A percentile compares a stretch with the other conserved stretches of the same genome.
Evolutionary conservation across 1,140 invertebrate species (phyloP).

Genomic region (Drosophila quadrilineata): DNA sequence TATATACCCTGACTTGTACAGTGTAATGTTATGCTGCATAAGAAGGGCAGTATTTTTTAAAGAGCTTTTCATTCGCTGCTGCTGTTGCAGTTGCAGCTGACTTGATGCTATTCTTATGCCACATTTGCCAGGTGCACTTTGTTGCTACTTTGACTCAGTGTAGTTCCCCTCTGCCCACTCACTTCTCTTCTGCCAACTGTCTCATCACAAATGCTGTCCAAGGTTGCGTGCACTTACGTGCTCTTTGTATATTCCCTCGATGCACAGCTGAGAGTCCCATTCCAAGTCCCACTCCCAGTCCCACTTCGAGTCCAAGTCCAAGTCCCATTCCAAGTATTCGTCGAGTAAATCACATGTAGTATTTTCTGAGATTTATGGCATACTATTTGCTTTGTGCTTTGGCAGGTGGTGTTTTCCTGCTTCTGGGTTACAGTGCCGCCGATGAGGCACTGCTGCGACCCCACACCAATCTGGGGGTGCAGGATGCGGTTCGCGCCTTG

Average conservation of each 20-base stretch:
- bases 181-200: background rate
- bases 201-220: background rate
- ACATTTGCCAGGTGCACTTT: slow-evolving; percentile 25
- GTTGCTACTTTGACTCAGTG: slow-evolving; percentile 19
- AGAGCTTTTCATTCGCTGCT: slow-evolving; percentile 4
- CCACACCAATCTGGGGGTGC: slow-evolving; percentile 89
- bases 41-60: slow-evolving; percentile 18
- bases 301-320: background rate
- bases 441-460: slow-evolving; percentile 91
- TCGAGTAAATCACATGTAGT: slow-evolving; percentile 54
- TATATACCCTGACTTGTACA: no score
- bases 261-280: slow-evolving; percentile 8
- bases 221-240: slow-evolving; percentile 14
- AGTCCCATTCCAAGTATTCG: background rate
- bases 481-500: slow-evolving; percentile 89
- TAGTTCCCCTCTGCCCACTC: background rate
- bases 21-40: slow-evolving; percentile 6
- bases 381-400: slow-evolving; percentile 16
- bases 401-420: slow-evolving; percentile 91
- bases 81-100: background rate
- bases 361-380: slow-evolving; percentile 60
- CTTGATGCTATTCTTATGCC: slow-evolving; percentile 14
- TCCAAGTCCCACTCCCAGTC: background rate
- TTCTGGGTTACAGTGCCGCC: slow-evolving; percentile 92
- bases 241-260: slow-evolving; percentile 6